Percentiles rank a stretch among this genome's conserved stretches.
phyloP scores from a whole-genome alignment of 2,797 vertebrate species.

The Oceanodroma leucorhoa region DNA sequence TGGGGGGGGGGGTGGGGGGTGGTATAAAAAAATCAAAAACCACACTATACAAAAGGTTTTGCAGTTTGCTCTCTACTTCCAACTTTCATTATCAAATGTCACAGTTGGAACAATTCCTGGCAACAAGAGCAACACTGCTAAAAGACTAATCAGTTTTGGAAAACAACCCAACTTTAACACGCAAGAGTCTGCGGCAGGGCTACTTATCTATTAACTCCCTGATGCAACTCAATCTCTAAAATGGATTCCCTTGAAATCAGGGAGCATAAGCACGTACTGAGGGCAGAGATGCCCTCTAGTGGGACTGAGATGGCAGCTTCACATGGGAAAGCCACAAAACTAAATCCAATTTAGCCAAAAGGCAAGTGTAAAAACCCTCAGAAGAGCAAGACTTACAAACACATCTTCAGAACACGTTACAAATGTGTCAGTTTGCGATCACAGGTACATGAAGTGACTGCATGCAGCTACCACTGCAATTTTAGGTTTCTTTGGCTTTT shows the following conservation, averaged over 20 bases:
- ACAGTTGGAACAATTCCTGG: not conserved
- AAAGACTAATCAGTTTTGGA: not conserved
- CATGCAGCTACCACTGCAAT: not conserved
- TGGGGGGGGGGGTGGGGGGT: too few relatives aligned
- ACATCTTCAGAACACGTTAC: not conserved
- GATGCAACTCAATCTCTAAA: not conserved
- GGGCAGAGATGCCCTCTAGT: constrained; percentile 39
- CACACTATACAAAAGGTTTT: not conserved
- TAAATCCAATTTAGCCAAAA: not conserved
- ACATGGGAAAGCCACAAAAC: not conserved
- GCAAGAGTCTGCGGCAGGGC: not conserved
- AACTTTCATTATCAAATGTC: not conserved
- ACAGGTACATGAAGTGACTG: not conserved
- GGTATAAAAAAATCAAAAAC: too few relatives aligned
- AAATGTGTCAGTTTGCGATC: not conserved
- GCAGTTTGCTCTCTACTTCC: not conserved
- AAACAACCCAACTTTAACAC: not conserved
- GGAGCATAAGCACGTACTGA: not conserved
- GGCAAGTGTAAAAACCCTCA: accelerated
- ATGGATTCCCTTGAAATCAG: not conserved
- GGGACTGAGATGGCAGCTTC: not conserved
- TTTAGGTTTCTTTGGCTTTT: not conserved
- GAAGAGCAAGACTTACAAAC: not conserved
- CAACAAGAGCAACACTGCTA: not conserved
- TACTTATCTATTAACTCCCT: not conserved